phyloP scores from a whole-genome alignment of 1,140 invertebrate species.

The Nasonia vitripennis region DNA sequence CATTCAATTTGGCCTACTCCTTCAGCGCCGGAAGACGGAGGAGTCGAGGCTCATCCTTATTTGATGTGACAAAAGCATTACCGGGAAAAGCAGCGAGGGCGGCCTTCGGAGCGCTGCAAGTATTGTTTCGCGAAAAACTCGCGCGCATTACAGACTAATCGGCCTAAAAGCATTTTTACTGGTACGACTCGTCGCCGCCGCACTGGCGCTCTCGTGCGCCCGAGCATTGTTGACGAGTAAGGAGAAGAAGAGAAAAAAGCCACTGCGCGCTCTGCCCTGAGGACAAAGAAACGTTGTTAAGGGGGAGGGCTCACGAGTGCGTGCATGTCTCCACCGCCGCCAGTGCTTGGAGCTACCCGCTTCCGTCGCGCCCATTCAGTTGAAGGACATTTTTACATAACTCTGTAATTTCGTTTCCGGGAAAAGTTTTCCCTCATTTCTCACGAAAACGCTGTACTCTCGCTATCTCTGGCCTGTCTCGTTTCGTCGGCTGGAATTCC shows the following conservation, averaged over 20 bases:
- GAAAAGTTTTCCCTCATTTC: conserved; percentile 12
- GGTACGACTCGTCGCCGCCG: conserved; percentile 49
- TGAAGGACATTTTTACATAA: conserved; percentile 34
- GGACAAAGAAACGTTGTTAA: conserved; percentile 43
- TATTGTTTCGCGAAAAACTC: conserved; percentile 47
- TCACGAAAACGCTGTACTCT: neutral
- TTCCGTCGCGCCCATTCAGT: neutral
- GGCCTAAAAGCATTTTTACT: conserved; percentile 64
- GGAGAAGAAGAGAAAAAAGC: conserved; percentile 18
- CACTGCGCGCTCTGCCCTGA: neutral
- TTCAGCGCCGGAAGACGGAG: too few relatives aligned
- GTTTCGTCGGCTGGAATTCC: neutral
- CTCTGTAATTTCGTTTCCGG: conserved; percentile 18
- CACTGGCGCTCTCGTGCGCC: conserved; percentile 24
- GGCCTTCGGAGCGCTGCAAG: neutral
- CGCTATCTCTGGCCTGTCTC: conserved; percentile 8
- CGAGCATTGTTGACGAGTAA: conserved; percentile 52
- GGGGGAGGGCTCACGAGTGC: conserved; percentile 8
- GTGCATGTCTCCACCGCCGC: conserved; percentile 20
- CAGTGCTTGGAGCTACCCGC: neutral
- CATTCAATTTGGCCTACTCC: conserved; percentile 49
- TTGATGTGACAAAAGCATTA: conserved; percentile 41
- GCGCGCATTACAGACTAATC: conserved; percentile 58
- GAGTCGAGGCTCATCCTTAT: conserved; percentile 30
- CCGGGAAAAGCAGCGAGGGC: neutral